Conservation (phyloP, 2,113 vertebrate species). For the Sceloporus undulatus region DNA sequence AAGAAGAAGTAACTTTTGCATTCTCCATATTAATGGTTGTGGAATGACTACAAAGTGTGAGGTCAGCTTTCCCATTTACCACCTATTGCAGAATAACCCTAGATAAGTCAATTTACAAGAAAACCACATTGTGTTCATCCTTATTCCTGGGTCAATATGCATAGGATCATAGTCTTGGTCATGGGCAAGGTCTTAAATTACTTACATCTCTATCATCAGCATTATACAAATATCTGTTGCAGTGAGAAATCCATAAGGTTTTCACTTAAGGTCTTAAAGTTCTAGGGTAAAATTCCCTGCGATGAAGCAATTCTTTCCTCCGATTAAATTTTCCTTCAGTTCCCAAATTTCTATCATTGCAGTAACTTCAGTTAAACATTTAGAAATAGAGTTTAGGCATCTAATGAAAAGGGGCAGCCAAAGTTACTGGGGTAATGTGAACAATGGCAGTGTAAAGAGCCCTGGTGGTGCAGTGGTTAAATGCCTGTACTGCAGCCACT, state of each 20-base stretch:
- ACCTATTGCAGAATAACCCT: background rate
- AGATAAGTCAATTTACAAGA: background rate
- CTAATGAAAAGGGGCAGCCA: no score
- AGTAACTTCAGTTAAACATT: no score
- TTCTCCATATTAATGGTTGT: background rate
- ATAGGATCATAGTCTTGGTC: background rate
- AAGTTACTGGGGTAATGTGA: no score
- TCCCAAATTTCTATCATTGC: no score
- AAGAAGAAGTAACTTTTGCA: constrained; percentile 40
- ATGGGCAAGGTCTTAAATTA: background rate
- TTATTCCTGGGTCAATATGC: background rate
- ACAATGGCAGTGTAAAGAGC: no score
- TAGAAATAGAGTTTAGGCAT: no score
- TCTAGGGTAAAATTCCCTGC: background rate
- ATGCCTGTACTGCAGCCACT: no score
- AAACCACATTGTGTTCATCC: background rate
- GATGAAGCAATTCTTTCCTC: no score
- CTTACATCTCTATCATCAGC: background rate
- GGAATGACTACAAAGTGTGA: background rate
- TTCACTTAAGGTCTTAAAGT: background rate
- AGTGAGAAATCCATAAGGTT: background rate
- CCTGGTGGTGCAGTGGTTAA: no score
- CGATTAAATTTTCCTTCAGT: no score
- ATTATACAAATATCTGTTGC: background rate
- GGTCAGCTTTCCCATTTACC: background rate